These are phyloP conservation scores for Meloidogyne exigua DNA, from an alignment of 1,140 invertebrate species.

Conservation along the genomic window DNA sequence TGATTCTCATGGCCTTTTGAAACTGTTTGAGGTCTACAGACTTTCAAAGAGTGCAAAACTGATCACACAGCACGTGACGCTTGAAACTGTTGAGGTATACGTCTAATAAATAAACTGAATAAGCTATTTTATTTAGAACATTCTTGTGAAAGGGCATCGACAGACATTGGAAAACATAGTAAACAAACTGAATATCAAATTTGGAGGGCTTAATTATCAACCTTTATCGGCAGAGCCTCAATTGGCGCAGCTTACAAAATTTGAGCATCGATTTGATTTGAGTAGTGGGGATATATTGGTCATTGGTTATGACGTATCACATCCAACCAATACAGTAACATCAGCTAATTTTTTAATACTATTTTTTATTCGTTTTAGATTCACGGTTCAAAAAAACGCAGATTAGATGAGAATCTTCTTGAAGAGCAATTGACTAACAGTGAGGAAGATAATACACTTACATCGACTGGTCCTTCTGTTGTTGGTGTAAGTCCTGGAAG, in stretches of 20 bases:
- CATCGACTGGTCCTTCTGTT: conserved; percentile 25
- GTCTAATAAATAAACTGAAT: too few species aligned
- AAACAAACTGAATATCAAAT: conserved; percentile 24
- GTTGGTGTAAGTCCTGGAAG: conserved; percentile 28
- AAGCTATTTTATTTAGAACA: background rate
- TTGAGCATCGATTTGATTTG: background rate
- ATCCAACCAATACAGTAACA: background rate
- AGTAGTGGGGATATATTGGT: conserved; percentile 19
- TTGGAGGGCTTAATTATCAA: conserved; percentile 20
- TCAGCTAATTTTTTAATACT: background rate
- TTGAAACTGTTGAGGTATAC: conserved; percentile 8
- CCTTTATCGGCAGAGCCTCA: conserved; percentile 10
- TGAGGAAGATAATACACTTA: conserved; percentile 5
- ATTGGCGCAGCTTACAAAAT: background rate
- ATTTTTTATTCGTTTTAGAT: background rate
- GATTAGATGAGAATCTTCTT: background rate
- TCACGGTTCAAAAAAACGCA: background rate
- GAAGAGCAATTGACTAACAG: conserved; percentile 1
- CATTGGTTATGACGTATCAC: conserved; percentile 10
- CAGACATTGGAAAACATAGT: conserved; percentile 24
- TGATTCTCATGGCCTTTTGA: conserved; percentile 20
- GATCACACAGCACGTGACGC: conserved; percentile 19
- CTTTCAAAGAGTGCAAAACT: background rate
- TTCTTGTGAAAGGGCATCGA: conserved; percentile 15
- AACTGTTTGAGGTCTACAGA: conserved; percentile 11